These are phyloP conservation scores for Leptinotarsa texana DNA, from an alignment of 1,140 invertebrate species.

Conservation along the genomic window DNA sequence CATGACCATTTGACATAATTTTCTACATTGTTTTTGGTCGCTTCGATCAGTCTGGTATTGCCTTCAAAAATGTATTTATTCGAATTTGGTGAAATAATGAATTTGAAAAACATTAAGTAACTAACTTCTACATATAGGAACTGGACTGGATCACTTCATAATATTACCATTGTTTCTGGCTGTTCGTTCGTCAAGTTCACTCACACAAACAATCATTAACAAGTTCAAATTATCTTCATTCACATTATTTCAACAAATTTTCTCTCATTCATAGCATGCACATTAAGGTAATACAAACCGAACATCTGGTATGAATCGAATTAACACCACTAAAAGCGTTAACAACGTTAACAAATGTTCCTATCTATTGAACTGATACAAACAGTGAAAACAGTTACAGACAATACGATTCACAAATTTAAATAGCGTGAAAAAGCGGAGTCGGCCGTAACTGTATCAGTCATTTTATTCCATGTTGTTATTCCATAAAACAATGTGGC, in stretches of 20 bases:
- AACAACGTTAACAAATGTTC: conserved; percentile 1
- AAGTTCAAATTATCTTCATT: not conserved
- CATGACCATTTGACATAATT: too few species aligned
- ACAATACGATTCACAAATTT: conserved; percentile 1
- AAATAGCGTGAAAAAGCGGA: not conserved
- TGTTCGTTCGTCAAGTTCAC: too few species aligned
- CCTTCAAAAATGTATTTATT: too few species aligned
- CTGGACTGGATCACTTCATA: too few species aligned
- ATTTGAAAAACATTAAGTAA: too few species aligned
- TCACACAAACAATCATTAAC: too few species aligned
- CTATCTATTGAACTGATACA: not conserved
- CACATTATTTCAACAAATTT: not conserved
- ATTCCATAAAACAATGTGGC: not conserved
- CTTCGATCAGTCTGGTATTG: too few species aligned
- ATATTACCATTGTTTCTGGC: too few species aligned
- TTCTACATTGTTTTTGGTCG: too few species aligned
- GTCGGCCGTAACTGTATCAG: not conserved
- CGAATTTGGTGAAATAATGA: too few species aligned
- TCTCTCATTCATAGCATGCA: not conserved
- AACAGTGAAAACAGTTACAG: conserved; percentile 1
- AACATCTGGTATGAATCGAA: not conserved
- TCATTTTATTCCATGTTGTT: not conserved
- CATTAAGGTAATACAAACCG: not conserved
- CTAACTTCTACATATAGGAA: too few species aligned
- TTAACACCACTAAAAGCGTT: not conserved